These are phyloP conservation scores for Ambastaia sidthimunki DNA, from an alignment of 2,797 vertebrate species.

Conservation along the genomic window DNA sequence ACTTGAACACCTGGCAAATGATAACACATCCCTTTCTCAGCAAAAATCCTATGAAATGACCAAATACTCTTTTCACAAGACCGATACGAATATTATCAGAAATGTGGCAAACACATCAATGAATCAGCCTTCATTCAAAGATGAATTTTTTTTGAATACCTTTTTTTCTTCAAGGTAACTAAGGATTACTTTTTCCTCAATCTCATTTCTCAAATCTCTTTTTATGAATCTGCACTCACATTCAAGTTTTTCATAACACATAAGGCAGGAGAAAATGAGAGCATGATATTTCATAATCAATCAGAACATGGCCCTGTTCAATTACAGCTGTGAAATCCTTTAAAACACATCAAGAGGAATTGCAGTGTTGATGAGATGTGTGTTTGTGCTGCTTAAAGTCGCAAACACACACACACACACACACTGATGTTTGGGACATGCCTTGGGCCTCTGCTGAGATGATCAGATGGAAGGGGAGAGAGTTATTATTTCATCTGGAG, in stretches of 20 bases:
- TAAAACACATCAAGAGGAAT: constrained; percentile 50
- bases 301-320: constrained; percentile 56
- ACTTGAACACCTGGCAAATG: neutral
- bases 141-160: neutral
- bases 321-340: constrained; percentile 53
- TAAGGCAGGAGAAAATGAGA: constrained; percentile 55
- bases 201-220: constrained; percentile 40
- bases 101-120: neutral
- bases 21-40: constrained; percentile 1
- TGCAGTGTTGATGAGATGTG: constrained; percentile 50
- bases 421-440: constrained; percentile 26
- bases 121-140: constrained; percentile 26
- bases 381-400: constrained; percentile 33
- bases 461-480: constrained; percentile 40
- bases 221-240: constrained; percentile 40
- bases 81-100: neutral
- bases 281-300: constrained; percentile 56
- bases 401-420: neutral
- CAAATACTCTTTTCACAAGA: constrained; percentile 7
- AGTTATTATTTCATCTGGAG: constrained; percentile 50
- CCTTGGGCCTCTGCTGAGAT: constrained; percentile 49
- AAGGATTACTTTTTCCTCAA: neutral
- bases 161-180: constrained; percentile 14
- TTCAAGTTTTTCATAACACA: constrained; percentile 37
- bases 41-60: neutral